Percentiles rank a stretch among this genome's conserved stretches.
These are phyloP conservation scores for Brevimyrus niger DNA, from an alignment of 2,113 vertebrate species.

Conservation along the genomic window DNA sequence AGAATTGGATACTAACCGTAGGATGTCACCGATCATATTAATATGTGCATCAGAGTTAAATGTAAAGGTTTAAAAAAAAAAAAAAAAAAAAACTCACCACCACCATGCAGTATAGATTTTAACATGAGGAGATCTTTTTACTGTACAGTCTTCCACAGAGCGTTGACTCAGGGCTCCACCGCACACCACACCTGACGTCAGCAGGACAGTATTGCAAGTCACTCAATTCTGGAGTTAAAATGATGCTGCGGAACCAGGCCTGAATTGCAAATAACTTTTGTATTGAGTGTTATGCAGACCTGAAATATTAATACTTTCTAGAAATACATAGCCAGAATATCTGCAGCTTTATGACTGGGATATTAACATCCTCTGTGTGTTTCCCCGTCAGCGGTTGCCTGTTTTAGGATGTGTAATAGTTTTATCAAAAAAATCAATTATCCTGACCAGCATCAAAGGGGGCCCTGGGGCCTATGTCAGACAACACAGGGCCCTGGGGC, in stretches of 20 bases:
- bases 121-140: neutral
- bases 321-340: neutral
- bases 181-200: neutral
- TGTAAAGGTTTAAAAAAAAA: no score
- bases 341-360: neutral
- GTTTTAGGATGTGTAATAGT: neutral
- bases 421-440: neutral
- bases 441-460: neutral
- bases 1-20: neutral
- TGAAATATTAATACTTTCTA: neutral
- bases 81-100: neutral
- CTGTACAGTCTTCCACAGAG: neutral
- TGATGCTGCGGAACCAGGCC: neutral
- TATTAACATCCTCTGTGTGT: neutral
- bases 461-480: neutral
- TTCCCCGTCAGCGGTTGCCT: neutral
- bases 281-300: neutral
- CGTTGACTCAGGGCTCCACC: neutral
- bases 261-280: neutral
- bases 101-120: neutral
- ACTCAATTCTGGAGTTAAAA: neutral
- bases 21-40: neutral
- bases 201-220: neutral
- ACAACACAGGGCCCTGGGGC: neutral
- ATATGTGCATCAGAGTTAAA: neutral